Conservation (phyloP, 2,888 invertebrate genomes). For the Dasysyrphus tricinctus region DNA sequence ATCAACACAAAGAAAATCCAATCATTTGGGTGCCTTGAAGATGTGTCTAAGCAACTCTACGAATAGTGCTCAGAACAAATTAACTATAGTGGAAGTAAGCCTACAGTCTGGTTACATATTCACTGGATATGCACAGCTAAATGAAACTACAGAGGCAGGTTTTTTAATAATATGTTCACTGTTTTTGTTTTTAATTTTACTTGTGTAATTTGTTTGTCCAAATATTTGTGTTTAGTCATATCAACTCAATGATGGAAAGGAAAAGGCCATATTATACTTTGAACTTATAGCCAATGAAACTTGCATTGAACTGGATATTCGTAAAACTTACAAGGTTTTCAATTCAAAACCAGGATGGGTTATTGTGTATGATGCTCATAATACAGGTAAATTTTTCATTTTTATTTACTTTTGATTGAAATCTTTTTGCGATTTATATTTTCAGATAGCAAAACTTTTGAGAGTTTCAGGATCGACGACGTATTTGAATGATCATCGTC, state of each 20-base stretch:
- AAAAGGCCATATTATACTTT: constrained; percentile 8
- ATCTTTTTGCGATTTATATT: not conserved
- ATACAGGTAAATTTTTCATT: not conserved
- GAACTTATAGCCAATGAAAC: constrained; percentile 10
- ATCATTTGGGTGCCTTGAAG: not conserved
- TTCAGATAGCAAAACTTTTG: not conserved
- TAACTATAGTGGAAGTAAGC: constrained; percentile 36
- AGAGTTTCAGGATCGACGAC: not conserved
- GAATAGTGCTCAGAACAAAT: not conserved
- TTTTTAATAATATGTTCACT: not conserved
- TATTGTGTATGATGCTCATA: not conserved
- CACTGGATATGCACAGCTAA: not conserved
- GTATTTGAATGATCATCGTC: too few relatives aligned
- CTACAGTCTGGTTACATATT: constrained; percentile 50
- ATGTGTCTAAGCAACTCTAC: not conserved
- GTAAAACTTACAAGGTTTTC: not conserved
- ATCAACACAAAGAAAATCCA: constrained; percentile 1
- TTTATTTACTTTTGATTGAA: constrained; percentile 81
- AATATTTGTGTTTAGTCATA: constrained; percentile 4
- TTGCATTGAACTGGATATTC: constrained; percentile 26
- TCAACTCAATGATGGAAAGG: not conserved
- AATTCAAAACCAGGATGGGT: constrained; percentile 33
- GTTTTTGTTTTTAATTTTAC: not conserved
- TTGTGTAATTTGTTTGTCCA: too few relatives aligned
- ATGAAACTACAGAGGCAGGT: not conserved